Evolutionary conservation across 2,113 vertebrate genomes (phyloP), one percentile per base, ranked within the genome.

Genomic region (Aythya baeri): DNA sequence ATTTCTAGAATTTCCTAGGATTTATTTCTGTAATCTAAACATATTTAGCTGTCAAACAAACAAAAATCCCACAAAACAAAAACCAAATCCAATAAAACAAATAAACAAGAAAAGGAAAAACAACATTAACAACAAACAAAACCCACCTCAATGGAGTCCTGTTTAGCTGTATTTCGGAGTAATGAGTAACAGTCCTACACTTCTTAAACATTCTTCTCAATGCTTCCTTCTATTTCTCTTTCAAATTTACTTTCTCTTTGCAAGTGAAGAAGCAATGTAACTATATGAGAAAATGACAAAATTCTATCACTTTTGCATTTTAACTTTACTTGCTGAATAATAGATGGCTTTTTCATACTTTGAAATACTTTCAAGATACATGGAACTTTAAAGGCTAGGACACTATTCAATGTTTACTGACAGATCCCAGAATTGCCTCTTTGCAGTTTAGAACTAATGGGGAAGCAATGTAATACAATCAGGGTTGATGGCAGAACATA

Each of bases 271-370:
- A 94, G 86, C 89, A 90, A 67, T 38, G 43, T n/a, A 79, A 59
- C 65, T 86, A 17, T 17, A 77, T 54, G 83, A 96, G 93, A 97
- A 97, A 97, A 77, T 57, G 82, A 96, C 92, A 97, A 97, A 97
- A 93, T 82, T 77, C 88, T 95, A 71, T 85, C 67, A 93, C 55
- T 96, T 96, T 85, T 96, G 79, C 78, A 89, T 83, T 78, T 88
- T 96, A 96, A 81, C 57, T 91, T 97, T 96, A 86, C 94, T 96
- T 75, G 75, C 71, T 65, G 78, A 97, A 85, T 82, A 88, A 74
- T 29, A 71, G 83, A 91, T 95, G 80, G 65, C 46, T 94, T 84
- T 97, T 94, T 68, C 86, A 94, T 94, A 95, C 95, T 98, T 90
- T 92, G 82, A 97, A 97, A 97, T 74, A 71, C 81, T 83, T 97